A percentile compares a stretch with the other conserved stretches of the same genome.
phyloP scores from a whole-genome alignment of 2,113 vertebrate species.

The Plecotus auritus region DNA sequence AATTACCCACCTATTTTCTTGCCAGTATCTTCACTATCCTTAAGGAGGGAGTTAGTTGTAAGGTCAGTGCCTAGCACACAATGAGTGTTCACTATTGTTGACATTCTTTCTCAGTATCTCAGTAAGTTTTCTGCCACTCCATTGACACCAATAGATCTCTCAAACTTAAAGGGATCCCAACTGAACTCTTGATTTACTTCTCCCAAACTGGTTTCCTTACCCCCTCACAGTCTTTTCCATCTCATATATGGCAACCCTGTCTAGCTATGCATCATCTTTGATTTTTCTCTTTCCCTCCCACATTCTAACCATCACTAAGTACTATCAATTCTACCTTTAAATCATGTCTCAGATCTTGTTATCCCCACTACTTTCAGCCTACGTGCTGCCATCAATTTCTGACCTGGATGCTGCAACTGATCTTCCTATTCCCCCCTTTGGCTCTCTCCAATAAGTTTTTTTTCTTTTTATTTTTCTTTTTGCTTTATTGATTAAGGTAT shows the following conservation, averaged over 20 bases:
- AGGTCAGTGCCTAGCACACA: neutral
- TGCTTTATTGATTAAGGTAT: no score
- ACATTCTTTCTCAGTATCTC: neutral
- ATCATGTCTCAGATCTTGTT: neutral
- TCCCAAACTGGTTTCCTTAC: neutral
- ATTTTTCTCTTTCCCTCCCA: neutral
- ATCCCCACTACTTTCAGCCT: neutral
- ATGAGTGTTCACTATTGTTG: neutral
- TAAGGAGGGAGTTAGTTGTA: neutral
- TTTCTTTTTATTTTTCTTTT: no score
- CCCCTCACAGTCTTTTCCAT: neutral
- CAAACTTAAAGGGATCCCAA: neutral
- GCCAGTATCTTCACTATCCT: neutral
- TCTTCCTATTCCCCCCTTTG: neutral
- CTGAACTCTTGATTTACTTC: neutral
- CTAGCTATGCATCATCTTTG: neutral
- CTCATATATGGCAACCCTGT: neutral
- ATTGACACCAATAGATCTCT: neutral
- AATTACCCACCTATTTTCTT: neutral
- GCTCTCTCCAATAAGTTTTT: neutral
- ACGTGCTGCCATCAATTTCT: neutral
- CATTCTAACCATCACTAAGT: neutral
- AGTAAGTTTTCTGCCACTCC: neutral
- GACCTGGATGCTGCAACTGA: neutral
- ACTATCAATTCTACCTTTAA: neutral